Percentiles rank a stretch among this genome's conserved stretches.
Evolutionary conservation across 2,797 vertebrate genomes (phyloP).

Genomic region (Bryconaethiops microstoma): DNA sequence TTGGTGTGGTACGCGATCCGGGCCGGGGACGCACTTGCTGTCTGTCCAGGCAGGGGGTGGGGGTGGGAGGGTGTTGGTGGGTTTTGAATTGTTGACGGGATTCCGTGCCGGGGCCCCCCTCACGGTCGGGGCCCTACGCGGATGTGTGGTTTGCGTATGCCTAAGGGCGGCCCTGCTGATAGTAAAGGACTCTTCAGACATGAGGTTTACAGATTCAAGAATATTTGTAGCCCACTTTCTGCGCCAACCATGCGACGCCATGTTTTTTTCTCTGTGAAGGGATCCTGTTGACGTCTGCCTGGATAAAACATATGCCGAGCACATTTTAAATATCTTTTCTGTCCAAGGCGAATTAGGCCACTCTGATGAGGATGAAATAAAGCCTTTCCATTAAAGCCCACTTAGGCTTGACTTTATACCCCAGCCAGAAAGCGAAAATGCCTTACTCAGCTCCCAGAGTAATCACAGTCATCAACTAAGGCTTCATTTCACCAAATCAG

Average conservation of each 20-base stretch:
- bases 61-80: too few relatives aligned
- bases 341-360: conserved; percentile 17
- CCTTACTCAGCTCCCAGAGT: background rate
- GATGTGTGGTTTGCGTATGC: too few relatives aligned
- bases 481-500: background rate
- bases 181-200: background rate
- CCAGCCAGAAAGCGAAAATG: background rate
- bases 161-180: too few relatives aligned
- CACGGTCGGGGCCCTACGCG: too few relatives aligned
- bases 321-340: background rate
- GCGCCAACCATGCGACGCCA: background rate
- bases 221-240: background rate
- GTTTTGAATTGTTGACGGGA: too few relatives aligned
- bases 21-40: too few relatives aligned
- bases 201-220: background rate
- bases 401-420: background rate
- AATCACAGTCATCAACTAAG: background rate
- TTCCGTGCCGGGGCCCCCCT: too few relatives aligned
- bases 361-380: conserved; percentile 5
- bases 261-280: background rate
- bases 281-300: background rate
- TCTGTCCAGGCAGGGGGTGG: too few relatives aligned
- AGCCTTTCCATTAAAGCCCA: conserved; percentile 4
- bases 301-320: conserved; percentile 4
- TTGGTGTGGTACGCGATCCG: too few relatives aligned